Base-by-base conservation (phyloP, 2,113 vertebrate genomes). In the Poeciliopsis occidentalis region DNA sequence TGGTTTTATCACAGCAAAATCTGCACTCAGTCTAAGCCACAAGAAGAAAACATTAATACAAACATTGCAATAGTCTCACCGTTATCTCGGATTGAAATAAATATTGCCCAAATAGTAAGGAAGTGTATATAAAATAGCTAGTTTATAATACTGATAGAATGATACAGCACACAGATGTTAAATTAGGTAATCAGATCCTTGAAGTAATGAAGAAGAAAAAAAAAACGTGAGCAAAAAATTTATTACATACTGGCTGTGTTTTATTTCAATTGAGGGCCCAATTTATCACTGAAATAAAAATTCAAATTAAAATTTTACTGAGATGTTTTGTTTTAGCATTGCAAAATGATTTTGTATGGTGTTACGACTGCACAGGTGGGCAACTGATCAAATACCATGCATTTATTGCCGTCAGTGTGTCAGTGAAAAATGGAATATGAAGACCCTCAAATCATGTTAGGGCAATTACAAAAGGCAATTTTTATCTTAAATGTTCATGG, bases 351-450 rank as follows among this genome's bases (percentile, higher is more conserved):
- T 75, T 60, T 0, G 32, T 34, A 34, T 8, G 76, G 69, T 64
- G 74, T 75, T 13, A 54, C 47, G 64, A 8, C 32, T 8, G 39
- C 77, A 41, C 65, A 41, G 32, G 75, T 31, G 4, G 34, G 75
- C 68, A 34, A 4, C 44, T 79, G 83, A 79, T 85, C 79, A 80
- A 79, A 83, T 73, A 74, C 60, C 64, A 62, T 64, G 7, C 65
- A 81, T 78, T 78, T 78, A 47, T 67, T 68, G 83, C 78, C 82
- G 85, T 51, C 70, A 22, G 68, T 62, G 74, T 87, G 91, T 90
- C 87, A 66, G 85, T 87, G 78, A 85, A 67, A 47, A 72, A 80
- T 81, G 81, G 57, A 65, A 69, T 76, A 66, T 80, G 66, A 71
- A 83, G 74, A 2, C 74, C 60, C 60, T 82, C 47, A n/a, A 65